Conservation (phyloP, 2,888 invertebrate genomes). For the Archips crataeganus region DNA sequence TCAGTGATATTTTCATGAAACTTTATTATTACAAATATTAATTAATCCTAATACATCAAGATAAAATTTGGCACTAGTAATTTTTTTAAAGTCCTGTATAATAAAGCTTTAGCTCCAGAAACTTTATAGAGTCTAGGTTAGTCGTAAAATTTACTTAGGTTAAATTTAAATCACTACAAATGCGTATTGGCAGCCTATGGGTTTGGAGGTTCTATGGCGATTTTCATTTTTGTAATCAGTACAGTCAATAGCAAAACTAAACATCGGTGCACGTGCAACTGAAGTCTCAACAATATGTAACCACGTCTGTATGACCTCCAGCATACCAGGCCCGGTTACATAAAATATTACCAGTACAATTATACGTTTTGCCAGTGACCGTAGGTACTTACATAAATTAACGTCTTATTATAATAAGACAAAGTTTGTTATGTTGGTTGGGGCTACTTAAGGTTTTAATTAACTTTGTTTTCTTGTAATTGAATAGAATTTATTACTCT, state of each 20-base stretch:
- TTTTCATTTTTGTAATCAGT: background rate
- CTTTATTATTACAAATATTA: background rate
- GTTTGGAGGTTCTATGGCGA: background rate
- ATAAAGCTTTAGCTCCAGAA: slow-evolving; percentile 36
- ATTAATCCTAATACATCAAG: slow-evolving; percentile 33
- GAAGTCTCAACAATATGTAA: background rate
- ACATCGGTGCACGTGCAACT: background rate
- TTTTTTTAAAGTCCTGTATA: slow-evolving; percentile 36
- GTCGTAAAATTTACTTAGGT: slow-evolving; percentile 12
- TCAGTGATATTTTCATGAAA: slow-evolving; percentile 14
- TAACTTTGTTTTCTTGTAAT: background rate
- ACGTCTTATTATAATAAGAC: background rate
- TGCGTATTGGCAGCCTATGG: slow-evolving; percentile 7
- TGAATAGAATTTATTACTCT: slow-evolving; percentile 24
- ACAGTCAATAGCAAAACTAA: background rate
- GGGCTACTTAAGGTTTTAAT: background rate
- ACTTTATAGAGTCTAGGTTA: slow-evolving; percentile 21
- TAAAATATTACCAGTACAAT: background rate
- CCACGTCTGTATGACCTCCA: background rate
- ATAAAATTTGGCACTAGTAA: slow-evolving; percentile 40
- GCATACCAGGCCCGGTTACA: background rate
- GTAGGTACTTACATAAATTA: background rate
- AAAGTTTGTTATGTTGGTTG: background rate
- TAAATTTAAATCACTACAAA: slow-evolving; percentile 9
- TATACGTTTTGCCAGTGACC: background rate